Conservation (phyloP, 2,888 invertebrate species). For the Orthosia incerta region DNA sequence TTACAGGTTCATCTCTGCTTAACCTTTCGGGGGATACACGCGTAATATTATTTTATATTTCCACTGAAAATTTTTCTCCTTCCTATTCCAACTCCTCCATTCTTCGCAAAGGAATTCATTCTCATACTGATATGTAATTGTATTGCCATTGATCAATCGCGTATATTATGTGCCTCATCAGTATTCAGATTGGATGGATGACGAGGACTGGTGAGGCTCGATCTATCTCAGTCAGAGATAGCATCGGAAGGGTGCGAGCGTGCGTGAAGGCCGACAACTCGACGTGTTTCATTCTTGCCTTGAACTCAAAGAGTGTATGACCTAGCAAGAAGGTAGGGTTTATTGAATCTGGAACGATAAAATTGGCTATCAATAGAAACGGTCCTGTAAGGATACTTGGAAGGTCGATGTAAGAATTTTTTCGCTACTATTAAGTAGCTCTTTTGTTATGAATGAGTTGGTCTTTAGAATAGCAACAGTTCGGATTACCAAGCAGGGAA, state of each 20-base stretch:
- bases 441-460: neutral
- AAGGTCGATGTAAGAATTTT: neutral
- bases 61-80: neutral
- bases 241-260: slow-evolving; percentile 47
- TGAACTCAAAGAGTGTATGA: slow-evolving; percentile 23
- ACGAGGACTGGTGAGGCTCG: slow-evolving; percentile 41
- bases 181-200: slow-evolving; percentile 60
- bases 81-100: neutral
- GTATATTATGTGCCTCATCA: slow-evolving; percentile 55
- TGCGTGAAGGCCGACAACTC: slow-evolving; percentile 40
- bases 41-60: neutral
- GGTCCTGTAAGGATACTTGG: neutral
- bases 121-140: slow-evolving; percentile 39
- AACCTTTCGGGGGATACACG: too few species aligned
- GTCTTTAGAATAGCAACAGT: neutral
- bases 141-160: slow-evolving; percentile 50
- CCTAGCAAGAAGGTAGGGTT: slow-evolving; percentile 11
- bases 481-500: neutral
- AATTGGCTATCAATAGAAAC: neutral
- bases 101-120: slow-evolving; percentile 21
- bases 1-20: too few species aligned
- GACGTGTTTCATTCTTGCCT: slow-evolving; percentile 33
- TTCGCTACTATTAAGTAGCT: neutral
- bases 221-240: slow-evolving; percentile 63
- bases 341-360: slow-evolving; percentile 32